Evolutionary conservation across 2,888 invertebrate species (phyloP).

Genomic region (Callyntrura guangdongensis): DNA sequence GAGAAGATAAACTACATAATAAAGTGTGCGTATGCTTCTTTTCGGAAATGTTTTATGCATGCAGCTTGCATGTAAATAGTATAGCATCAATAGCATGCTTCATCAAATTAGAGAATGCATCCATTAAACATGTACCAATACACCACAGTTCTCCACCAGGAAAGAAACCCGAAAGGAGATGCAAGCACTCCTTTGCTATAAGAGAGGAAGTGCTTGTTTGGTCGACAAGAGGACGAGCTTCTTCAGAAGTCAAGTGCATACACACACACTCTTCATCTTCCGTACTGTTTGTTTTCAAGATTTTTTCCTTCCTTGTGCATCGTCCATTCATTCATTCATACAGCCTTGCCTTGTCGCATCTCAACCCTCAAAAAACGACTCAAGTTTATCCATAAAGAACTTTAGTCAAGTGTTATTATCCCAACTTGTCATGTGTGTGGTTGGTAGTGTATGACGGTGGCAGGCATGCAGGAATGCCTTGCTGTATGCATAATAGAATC

Average conservation of each 20-base stretch:
- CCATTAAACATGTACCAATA: not conserved
- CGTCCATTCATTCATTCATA: conserved; percentile 33
- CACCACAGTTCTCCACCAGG: not conserved
- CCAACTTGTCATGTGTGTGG: conserved; percentile 44
- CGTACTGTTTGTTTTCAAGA: conserved; percentile 47
- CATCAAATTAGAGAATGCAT: conserved; percentile 14
- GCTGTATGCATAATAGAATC: not conserved
- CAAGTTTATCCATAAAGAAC: conserved; percentile 52
- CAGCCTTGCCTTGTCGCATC: conserved; percentile 29
- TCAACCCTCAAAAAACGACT: not conserved
- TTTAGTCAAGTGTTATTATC: conserved; percentile 49
- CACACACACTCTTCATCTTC: not conserved
- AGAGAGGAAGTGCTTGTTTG: conserved; percentile 23
- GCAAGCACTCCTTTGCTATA: conserved; percentile 11
- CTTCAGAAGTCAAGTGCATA: conserved; percentile 39
- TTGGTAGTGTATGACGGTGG: not conserved
- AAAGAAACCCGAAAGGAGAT: not conserved
- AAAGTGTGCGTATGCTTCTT: not conserved
- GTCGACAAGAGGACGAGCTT: conserved; percentile 12
- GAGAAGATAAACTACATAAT: conserved; percentile 27
- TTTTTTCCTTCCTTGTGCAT: not conserved
- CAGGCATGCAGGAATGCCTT: not conserved
- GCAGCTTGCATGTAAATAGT: not conserved
- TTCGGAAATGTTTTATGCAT: conserved; percentile 39
- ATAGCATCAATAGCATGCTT: not conserved